Percentiles rank a stretch among this genome's conserved stretches.
Evolutionary conservation across 2,113 vertebrate species (phyloP).

Genomic region (Tor tambroides): DNA sequence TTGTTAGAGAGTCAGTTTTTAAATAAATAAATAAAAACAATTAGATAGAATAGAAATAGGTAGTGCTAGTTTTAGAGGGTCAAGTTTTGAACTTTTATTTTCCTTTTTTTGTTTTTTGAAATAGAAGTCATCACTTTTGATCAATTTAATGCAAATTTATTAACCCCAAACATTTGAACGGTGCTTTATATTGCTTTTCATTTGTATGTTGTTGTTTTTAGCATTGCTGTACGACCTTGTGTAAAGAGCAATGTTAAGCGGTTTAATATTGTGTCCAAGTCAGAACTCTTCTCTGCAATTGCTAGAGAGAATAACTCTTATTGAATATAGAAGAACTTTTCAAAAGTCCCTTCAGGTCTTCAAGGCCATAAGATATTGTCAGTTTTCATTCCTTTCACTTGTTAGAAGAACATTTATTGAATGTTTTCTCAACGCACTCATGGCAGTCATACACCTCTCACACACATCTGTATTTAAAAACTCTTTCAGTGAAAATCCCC

Average conservation of each 20-base stretch:
- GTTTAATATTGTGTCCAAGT: neutral
- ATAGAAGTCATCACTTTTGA: neutral
- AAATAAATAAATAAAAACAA: no score
- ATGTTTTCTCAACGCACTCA: neutral
- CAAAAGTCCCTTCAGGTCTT: neutral
- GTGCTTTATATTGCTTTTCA: neutral
- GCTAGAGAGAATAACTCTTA: neutral
- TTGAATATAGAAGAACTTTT: neutral
- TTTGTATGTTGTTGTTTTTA: neutral
- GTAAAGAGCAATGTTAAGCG: no score
- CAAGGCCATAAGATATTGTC: neutral
- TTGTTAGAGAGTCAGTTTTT: no score
- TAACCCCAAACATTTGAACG: neutral
- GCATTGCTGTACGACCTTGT: neutral
- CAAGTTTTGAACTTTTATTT: no score
- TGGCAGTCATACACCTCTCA: neutral
- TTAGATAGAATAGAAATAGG: no score
- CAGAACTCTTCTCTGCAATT: neutral
- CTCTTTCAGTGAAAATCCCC: conserved; percentile 30
- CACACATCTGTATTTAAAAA: neutral
- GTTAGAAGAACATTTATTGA: neutral
- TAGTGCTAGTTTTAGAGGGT: no score
- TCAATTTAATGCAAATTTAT: neutral
- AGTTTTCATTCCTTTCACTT: neutral
- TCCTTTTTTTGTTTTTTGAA: no score